Percentiles rank a stretch among this genome's conserved stretches.
Conservation (phyloP, 2,888 invertebrate species). For the Bembecia ichneumoniformis region DNA sequence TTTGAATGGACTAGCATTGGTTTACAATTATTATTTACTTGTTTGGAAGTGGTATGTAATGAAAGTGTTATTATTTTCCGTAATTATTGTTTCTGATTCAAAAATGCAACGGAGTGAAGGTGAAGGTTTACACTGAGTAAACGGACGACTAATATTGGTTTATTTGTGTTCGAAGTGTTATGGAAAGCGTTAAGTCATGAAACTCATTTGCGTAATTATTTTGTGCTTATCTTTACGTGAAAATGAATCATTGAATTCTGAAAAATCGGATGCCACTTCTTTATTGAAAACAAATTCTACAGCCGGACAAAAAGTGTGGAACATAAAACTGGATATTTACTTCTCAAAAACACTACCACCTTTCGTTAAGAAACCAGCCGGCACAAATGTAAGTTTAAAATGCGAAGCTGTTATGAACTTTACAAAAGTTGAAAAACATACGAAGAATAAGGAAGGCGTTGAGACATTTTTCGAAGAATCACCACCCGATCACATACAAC, state of each 20-base stretch:
- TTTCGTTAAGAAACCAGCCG: conserved; percentile 32
- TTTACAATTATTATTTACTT: no score
- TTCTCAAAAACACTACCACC: conserved; percentile 52
- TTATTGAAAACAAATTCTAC: conserved; percentile 40
- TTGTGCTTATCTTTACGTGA: conserved; percentile 44
- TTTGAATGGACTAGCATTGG: no score
- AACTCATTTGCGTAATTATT: conserved; percentile 52
- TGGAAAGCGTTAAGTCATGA: conserved; percentile 60
- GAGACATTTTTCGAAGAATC: conserved; percentile 46
- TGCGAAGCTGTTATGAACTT: conserved; percentile 63
- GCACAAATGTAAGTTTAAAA: conserved; percentile 46
- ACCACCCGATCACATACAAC: conserved; percentile 53
- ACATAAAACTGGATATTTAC: conserved; percentile 57
- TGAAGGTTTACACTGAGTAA: not conserved
- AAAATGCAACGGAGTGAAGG: not conserved
- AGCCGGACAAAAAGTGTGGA: conserved; percentile 55
- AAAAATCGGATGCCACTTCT: conserved; percentile 37
- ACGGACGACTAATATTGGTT: not conserved
- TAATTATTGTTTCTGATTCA: no score
- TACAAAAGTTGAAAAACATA: conserved; percentile 51
- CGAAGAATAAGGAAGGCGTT: conserved; percentile 50
- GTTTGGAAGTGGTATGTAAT: no score
- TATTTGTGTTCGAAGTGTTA: conserved; percentile 28
- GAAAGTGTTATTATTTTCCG: no score
- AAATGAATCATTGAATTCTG: conserved; percentile 30